Evolutionary conservation across 2,888 invertebrate species (phyloP).

Genomic region (Chesias legatella): DNA sequence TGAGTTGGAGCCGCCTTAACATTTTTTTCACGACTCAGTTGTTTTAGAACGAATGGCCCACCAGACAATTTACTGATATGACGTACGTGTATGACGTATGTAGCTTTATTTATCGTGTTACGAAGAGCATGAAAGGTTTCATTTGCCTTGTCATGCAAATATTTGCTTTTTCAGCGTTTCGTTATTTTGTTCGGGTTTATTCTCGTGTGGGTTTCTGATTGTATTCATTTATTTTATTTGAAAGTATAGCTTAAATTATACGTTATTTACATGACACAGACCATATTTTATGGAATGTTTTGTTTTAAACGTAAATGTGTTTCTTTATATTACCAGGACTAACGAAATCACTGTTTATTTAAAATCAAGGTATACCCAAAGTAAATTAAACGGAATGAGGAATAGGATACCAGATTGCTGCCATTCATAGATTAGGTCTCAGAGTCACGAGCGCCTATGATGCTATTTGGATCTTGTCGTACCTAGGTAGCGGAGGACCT

Average conservation of each 20-base stretch:
- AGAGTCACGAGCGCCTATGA: no score
- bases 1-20: constrained; percentile 33
- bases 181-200: constrained; percentile 1
- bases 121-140: constrained; percentile 26
- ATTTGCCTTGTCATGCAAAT: constrained; percentile 28
- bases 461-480: no score
- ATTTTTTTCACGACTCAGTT: constrained; percentile 48
- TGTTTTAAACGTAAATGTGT: neutral
- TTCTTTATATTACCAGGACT: no score
- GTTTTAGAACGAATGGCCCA: constrained; percentile 36
- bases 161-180: constrained; percentile 21
- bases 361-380: no score
- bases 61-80: constrained; percentile 40
- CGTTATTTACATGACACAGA: neutral
- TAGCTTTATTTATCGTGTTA: constrained; percentile 32
- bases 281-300: neutral
- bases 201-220: constrained; percentile 17
- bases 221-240: constrained; percentile 16
- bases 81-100: constrained; percentile 21
- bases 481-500: no score
- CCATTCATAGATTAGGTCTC: no score
- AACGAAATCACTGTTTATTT: no score
- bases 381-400: no score
- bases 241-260: constrained; percentile 7
- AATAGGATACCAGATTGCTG: no score